Evolutionary conservation across 64 coral and sea anemone species (phyloP).

Genomic region (Pachyseris speciosa): DNA sequence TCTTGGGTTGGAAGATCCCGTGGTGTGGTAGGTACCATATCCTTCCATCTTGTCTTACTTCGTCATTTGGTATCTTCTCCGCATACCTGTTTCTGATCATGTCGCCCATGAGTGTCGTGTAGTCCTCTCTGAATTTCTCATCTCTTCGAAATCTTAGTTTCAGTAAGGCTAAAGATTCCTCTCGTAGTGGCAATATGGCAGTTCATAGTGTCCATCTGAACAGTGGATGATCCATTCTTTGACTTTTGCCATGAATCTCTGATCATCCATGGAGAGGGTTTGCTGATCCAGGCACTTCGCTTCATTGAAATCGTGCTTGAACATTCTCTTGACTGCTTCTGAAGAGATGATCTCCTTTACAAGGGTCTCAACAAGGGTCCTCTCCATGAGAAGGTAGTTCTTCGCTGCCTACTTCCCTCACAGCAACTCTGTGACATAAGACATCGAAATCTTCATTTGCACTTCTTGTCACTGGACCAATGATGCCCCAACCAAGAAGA

Average conservation of each 20-base stretch:
- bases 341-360: slow-evolving; percentile 67
- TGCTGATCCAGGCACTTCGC: background rate
- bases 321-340: slow-evolving; percentile 59
- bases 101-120: slow-evolving; percentile 47
- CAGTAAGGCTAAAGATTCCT: background rate
- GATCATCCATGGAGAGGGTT: slow-evolving; percentile 10
- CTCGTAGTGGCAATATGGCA: slow-evolving; percentile 40
- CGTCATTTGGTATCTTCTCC: slow-evolving; percentile 12
- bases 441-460: background rate
- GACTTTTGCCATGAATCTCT: background rate
- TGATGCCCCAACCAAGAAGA: slow-evolving; percentile 52
- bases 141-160: slow-evolving; percentile 25
- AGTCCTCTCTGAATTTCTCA: slow-evolving; percentile 27
- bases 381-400: slow-evolving; percentile 35
- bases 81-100: slow-evolving; percentile 47
- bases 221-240: background rate
- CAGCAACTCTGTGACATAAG: slow-evolving; percentile 48
- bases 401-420: slow-evolving; percentile 16
- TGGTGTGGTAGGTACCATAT: slow-evolving; percentile 73
- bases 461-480: slow-evolving; percentile 26
- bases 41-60: background rate
- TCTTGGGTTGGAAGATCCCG: slow-evolving; percentile 46
- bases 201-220: slow-evolving; percentile 14
- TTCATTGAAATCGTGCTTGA: slow-evolving; percentile 59
- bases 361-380: slow-evolving; percentile 27